Evolutionary conservation across 35 echinoderm and acorn worm genomes (phyloP), one percentile per base, ranked within the genome.

Genomic region (Ptychodera flava): DNA sequence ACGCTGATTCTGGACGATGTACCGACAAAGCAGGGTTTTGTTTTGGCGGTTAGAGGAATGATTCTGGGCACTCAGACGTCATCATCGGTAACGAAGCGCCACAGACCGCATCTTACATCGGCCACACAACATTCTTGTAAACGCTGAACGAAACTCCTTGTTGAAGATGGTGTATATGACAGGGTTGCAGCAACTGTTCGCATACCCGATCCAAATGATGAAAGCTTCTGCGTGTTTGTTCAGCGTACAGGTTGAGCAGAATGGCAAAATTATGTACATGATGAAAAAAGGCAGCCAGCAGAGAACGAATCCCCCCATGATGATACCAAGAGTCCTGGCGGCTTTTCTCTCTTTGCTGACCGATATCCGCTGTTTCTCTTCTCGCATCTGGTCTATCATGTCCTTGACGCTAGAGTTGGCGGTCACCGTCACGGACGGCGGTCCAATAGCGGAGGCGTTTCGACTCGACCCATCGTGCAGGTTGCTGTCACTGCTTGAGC

Each of bases 281-380:
- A 83, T 34, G 35, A 83, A 83, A 28, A 83, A 83, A 10, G 82
- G 82, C 16, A 83, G 28, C 82, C 82, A 83, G 29, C 82, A 35
- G 2, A 83, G 6, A 34, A 34, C 37, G 35, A 83, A 83, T 16
- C 82, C 34, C 0, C 82, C 82, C 28, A 83, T 36, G 30, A 83
- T 83, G 35, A 83, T 30, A 31, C 82, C 82, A 1, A 83, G 35
- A 6, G 82, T 83, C 1, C 82, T 33, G 6, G 82, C 82, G 1
- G 82, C 82, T 83, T 83, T 83, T n/a, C 82, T 1, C 31, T 83
- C 82, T n/a, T 83, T 83, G n/a, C 37, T 83, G n/a, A 83, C 28
- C n/a, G 34, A 36, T 27, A 83, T 83, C 34, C 35, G 1, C 28
- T 83, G 82, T 36, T 83, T 34, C 37, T 83, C 33, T 83, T 83